These are phyloP conservation scores for Neopipo cinnamomea DNA, from an alignment of 2,113 vertebrate genomes.

Conservation along the genomic window DNA sequence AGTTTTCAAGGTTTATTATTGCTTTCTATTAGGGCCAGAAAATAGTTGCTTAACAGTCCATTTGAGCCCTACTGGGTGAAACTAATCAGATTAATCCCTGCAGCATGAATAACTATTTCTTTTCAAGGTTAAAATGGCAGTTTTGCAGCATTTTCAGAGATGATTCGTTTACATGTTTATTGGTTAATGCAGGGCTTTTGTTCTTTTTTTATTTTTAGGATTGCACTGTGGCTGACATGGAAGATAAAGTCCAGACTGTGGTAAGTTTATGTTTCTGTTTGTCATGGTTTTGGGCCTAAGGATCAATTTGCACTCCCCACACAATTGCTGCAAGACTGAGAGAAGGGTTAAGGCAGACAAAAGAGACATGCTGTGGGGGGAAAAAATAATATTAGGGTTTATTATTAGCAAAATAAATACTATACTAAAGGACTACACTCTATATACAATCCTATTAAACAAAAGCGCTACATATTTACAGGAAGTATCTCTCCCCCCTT, in stretches of 20 bases:
- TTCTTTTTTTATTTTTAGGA: conserved; percentile 78
- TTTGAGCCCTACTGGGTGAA: conserved; percentile 24
- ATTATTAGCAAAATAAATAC: too few species aligned
- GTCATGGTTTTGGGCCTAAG: too few species aligned
- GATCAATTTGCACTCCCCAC: too few species aligned
- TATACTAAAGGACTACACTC: too few species aligned
- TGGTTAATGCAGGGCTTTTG: not conserved
- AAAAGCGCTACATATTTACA: too few species aligned
- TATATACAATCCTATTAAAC: too few species aligned
- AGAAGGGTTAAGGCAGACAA: too few species aligned
- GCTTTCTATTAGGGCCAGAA: not conserved
- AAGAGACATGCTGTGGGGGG: too few species aligned
- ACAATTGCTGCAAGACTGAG: too few species aligned
- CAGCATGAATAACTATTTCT: not conserved
- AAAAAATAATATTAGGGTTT: too few species aligned
- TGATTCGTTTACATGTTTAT: not conserved
- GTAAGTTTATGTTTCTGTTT: conserved; percentile 82
- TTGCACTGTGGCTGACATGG: conserved; percentile 92
- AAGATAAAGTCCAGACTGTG: conserved; percentile 93
- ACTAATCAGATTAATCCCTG: conserved; percentile 39
- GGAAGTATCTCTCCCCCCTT: too few species aligned
- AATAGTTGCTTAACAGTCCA: conserved; percentile 17
- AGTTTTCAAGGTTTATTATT: conserved; percentile 29
- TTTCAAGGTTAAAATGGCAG: not conserved
- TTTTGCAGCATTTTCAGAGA: not conserved